Conservation (phyloP, 2,113 vertebrate genomes). For the Gavia stellata region DNA sequence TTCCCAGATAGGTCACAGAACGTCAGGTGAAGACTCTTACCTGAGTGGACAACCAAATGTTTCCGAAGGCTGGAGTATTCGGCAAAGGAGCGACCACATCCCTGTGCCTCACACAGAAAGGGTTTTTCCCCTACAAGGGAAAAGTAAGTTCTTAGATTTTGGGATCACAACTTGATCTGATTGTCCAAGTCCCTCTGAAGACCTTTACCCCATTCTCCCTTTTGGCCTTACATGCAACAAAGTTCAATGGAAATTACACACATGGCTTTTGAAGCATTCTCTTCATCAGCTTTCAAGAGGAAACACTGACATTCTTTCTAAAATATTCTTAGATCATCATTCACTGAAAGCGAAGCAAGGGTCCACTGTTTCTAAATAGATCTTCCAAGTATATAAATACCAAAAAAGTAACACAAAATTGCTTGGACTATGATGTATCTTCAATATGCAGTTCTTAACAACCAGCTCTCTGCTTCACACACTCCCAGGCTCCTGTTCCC, state of each 20-base stretch:
- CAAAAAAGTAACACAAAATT: not conserved
- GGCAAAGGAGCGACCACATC: conserved; percentile 94
- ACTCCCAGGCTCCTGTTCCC: not conserved
- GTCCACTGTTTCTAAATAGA: not conserved
- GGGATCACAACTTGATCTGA: not conserved
- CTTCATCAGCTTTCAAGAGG: not conserved
- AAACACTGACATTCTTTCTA: not conserved
- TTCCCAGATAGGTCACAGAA: not conserved
- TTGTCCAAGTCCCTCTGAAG: not conserved
- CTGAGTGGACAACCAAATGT: conserved; percentile 97
- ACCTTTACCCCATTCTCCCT: not conserved
- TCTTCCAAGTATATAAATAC: not conserved
- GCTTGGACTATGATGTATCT: not conserved
- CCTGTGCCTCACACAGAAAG: conserved; percentile 92
- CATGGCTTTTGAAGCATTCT: not conserved
- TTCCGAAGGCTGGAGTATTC: conserved; percentile 99
- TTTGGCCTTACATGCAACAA: not conserved
- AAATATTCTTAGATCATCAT: not conserved
- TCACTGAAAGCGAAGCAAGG: not conserved
- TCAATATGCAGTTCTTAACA: not conserved
- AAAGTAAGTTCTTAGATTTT: not conserved
- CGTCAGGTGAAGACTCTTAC: conserved; percentile 67
- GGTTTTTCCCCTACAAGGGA: conserved; percentile 88
- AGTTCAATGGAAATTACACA: not conserved
- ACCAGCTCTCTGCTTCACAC: not conserved